Evolutionary conservation across 2,113 vertebrate species (phyloP).

Genomic region (Nycticryphes semicollaris): DNA sequence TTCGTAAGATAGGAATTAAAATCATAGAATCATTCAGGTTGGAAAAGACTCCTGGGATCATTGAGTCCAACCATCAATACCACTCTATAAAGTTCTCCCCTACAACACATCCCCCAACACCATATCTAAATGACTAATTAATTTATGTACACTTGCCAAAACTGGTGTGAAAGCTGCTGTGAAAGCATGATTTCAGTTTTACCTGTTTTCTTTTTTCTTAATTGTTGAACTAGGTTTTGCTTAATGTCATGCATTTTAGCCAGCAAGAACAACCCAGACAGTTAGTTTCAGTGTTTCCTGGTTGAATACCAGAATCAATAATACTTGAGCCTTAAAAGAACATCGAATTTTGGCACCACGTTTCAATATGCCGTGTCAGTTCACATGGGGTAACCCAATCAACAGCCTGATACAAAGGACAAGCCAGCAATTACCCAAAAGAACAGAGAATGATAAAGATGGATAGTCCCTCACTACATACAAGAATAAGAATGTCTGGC

Average conservation of each 20-base stretch:
- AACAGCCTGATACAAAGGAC: conserved; percentile 70
- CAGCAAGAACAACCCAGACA: not conserved
- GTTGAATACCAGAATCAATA: not conserved
- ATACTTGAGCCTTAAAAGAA: not conserved
- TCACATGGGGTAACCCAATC: conserved; percentile 56
- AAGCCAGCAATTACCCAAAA: conserved; percentile 74
- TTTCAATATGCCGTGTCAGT: conserved; percentile 38
- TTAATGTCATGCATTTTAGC: not conserved
- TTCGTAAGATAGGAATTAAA: not conserved
- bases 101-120: too few relatives aligned
- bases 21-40: too few relatives aligned
- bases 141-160: not conserved
- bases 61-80: too few relatives aligned
- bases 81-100: too few relatives aligned
- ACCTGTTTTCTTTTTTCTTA: not conserved
- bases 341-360: not conserved
- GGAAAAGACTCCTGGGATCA: too few relatives aligned
- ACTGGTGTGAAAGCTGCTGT: not conserved
- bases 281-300: not conserved
- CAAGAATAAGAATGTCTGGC: conserved; percentile 56
- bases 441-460: conserved; percentile 76
- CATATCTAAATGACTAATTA: not conserved
- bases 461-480: conserved; percentile 58
- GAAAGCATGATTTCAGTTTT: not conserved
- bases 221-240: not conserved